These are phyloP conservation scores for Setipinna tenuifilis DNA, from an alignment of 2,797 vertebrate genomes.

Conservation along the genomic window DNA sequence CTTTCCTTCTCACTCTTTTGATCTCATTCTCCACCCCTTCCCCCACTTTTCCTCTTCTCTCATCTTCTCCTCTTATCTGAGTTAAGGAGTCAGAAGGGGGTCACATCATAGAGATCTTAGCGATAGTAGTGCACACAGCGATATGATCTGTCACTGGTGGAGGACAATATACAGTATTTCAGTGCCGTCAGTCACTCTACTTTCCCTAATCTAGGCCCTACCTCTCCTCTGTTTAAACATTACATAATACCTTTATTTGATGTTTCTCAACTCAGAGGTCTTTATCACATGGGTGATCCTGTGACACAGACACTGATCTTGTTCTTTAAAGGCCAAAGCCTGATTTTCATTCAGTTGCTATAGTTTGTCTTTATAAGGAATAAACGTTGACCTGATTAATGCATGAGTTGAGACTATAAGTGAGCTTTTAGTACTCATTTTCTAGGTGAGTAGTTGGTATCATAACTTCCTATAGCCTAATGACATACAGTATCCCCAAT, in stretches of 20 bases:
- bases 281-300: neutral
- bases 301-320: neutral
- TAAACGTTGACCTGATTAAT: neutral
- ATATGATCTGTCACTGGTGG: neutral
- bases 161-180: neutral
- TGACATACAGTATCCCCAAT: neutral
- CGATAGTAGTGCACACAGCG: neutral
- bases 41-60: neutral
- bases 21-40: conserved; percentile 13
- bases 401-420: too few relatives aligned
- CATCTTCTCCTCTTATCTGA: conserved; percentile 4
- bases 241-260: neutral
- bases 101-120: neutral
- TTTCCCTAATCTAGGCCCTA: neutral
- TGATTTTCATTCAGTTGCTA: too few relatives aligned
- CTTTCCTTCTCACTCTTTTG: neutral
- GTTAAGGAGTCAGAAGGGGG: neutral
- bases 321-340: too few relatives aligned
- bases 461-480: neutral
- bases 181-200: neutral
- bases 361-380: neutral
- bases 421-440: too few relatives aligned
- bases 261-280: neutral
- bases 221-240: neutral
- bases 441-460: neutral